Base-by-base conservation (phyloP, 2,888 invertebrate species). In the Eurytoma californica region DNA sequence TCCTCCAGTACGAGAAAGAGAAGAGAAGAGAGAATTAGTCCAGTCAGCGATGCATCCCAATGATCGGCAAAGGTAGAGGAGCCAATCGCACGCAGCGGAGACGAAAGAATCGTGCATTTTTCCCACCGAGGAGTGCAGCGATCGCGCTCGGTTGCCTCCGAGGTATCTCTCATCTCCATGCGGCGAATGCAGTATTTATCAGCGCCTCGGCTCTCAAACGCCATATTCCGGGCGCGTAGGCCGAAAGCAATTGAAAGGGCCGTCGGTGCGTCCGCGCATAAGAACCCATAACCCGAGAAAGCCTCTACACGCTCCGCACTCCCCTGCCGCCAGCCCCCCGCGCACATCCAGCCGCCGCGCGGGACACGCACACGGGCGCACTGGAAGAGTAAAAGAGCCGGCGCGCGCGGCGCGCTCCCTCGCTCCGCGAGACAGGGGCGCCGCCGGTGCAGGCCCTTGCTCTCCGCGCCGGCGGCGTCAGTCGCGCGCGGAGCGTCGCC, bases 401-500 rank as follows among this genome's bases (percentile, higher is more conserved):
- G 1, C 5, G 13, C 5, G 28, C 9, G 24, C 7, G 13, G 13
- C 20, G 20, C 20, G 20, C 12, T 58, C 39, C 39, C 39, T 39
- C 39, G 39, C 39, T 39, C 39, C 4, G 30, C 9, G 68, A 57
- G 4, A 75, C 49, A 67, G 60, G 39, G 61, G 70, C 72, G 72
- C 72, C 72, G 61, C 72, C 53, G 70, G 49, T 61, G 51, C 51
- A 51, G 16, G 67, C 67, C 67, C 67, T 67, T 67, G 4, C 72
- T 18, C 53, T 28, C 58, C 28, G 51, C 12, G 58, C 79, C 79
- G 82, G 60, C 78, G 68, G 67, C 78, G 81, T 82, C 84, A 86
- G 86, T 86, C 81, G 81, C 83, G 83, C 84, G 85, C 86, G 83
- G 83, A 84, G 83, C 83, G 82, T 84, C 83, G 83, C 73, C 74